Percentiles rank a stretch among this genome's conserved stretches.
phyloP scores from a whole-genome alignment of 2,797 vertebrate genomes.

The Cryptoblepharus egeriae region DNA sequence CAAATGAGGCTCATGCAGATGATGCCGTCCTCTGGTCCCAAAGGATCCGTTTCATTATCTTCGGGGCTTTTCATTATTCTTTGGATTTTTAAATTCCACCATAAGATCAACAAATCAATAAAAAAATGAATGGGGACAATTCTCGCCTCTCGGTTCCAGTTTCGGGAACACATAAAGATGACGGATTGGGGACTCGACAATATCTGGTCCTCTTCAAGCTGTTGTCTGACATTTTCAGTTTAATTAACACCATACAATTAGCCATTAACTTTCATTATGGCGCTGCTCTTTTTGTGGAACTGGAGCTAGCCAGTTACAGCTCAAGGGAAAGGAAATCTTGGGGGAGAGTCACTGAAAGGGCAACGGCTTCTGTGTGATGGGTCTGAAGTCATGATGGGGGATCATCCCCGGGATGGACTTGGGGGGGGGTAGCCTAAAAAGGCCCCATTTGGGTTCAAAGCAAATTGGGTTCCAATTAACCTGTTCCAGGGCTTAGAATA shows the following conservation, averaged over 20 bases:
- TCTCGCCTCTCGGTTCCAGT: constrained; percentile 25
- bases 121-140: constrained; percentile 51
- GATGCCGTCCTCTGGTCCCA: background rate
- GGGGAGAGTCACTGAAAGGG: background rate
- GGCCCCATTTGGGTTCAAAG: background rate
- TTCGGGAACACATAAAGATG: constrained; percentile 30
- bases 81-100: too few species aligned
- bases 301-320: background rate
- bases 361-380: background rate
- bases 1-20: constrained; percentile 5
- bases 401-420: background rate
- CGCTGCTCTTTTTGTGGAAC: background rate
- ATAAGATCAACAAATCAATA: constrained; percentile 46
- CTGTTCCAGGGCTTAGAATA: too few species aligned
- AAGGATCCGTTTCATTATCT: background rate
- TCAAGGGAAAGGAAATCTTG: background rate
- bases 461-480: background rate
- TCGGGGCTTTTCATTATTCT: constrained; percentile 6
- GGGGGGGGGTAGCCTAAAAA: background rate
- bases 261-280: constrained; percentile 61
- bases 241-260: constrained; percentile 65
- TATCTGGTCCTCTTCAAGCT: constrained; percentile 48
- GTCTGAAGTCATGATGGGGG: background rate
- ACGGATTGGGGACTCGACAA: constrained; percentile 21
- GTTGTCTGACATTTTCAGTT: constrained; percentile 47